These are phyloP conservation scores for Mirza zaza DNA, from an alignment of 2,113 vertebrate genomes.

Conservation along the genomic window DNA sequence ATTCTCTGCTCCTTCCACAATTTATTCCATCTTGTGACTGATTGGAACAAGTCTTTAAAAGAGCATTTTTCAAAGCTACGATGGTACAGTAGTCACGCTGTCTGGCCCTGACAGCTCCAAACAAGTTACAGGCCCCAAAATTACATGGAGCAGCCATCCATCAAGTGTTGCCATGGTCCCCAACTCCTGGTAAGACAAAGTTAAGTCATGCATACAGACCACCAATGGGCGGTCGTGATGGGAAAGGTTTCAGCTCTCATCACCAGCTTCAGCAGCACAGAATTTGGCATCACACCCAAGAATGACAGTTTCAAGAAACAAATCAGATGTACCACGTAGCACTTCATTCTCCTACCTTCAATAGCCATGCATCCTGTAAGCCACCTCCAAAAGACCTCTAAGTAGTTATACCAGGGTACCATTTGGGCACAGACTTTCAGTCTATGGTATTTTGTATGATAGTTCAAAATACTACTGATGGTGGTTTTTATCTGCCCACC, in stretches of 20 bases:
- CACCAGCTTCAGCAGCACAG: background rate
- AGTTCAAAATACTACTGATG: background rate
- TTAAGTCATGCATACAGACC: conserved; percentile 7
- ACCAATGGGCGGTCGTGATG: background rate
- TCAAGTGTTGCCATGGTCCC: conserved; percentile 57
- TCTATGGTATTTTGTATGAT: background rate
- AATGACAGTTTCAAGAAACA: conserved; percentile 1
- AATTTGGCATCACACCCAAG: background rate
- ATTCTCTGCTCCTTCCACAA: conserved; percentile 21
- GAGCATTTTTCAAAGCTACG: conserved; percentile 61
- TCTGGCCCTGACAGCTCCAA: conserved; percentile 57
- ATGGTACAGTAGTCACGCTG: conserved; percentile 47
- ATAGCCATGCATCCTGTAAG: background rate
- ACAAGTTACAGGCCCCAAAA: conserved; percentile 68
- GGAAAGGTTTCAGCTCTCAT: background rate
- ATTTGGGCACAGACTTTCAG: background rate
- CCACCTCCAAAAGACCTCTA: background rate
- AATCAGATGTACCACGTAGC: background rate
- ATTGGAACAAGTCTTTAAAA: conserved; percentile 60
- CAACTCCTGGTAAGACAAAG: background rate
- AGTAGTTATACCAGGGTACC: background rate
- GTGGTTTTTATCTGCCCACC: background rate
- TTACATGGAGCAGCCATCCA: conserved; percentile 42
- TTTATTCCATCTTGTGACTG: conserved; percentile 50
- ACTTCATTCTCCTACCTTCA: background rate